Conservation (phyloP, 2,113 vertebrate species). For the Proteles cristata region DNA sequence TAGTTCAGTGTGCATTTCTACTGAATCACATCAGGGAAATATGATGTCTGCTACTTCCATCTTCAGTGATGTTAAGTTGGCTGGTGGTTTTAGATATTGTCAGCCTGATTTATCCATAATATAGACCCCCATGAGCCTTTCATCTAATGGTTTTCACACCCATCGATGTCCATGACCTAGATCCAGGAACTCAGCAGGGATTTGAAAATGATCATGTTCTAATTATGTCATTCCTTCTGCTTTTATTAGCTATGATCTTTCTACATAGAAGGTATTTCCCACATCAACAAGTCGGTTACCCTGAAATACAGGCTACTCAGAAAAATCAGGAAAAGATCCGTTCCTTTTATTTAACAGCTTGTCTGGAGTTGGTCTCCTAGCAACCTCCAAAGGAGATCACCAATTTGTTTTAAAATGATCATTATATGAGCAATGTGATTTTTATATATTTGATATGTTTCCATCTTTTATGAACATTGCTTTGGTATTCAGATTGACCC, state of each 20-base stretch:
- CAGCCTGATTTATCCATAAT: not conserved
- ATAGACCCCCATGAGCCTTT: not conserved
- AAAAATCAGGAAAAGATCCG: not conserved
- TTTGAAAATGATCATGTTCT: not conserved
- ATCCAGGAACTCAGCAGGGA: not conserved
- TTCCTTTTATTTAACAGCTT: not conserved
- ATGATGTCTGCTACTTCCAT: not conserved
- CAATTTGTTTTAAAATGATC: not conserved
- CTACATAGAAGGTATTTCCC: not conserved
- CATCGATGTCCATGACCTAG: not conserved
- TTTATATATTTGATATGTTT: not conserved
- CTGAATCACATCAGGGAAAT: not conserved
- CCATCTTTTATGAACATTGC: not conserved
- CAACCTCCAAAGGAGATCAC: not conserved
- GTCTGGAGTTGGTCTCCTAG: not conserved
- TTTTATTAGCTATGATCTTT: not conserved
- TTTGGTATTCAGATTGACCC: not conserved
- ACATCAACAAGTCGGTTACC: not conserved
- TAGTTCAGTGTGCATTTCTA: not conserved
- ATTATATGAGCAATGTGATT: not conserved
- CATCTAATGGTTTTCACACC: not conserved
- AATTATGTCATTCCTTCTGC: not conserved
- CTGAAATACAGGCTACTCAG: not conserved
- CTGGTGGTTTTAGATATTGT: not conserved
- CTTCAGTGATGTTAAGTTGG: not conserved